A percentile compares a stretch with the other conserved stretches of the same genome.
Conservation (phyloP, 2,888 invertebrate species). For the Lasioglossum leucozonium region DNA sequence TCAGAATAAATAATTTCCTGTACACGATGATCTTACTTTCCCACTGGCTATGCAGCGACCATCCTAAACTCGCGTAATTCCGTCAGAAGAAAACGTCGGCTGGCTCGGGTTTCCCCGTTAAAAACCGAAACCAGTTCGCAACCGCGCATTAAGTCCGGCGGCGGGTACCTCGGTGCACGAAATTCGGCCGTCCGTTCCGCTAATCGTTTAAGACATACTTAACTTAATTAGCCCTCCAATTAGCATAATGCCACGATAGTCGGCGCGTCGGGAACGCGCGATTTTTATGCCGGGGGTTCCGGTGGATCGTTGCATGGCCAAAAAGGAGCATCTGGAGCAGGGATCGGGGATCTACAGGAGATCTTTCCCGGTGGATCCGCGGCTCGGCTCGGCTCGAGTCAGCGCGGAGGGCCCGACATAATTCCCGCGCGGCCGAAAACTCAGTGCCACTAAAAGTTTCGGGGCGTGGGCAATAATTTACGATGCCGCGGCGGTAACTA, state of each 20-base stretch:
- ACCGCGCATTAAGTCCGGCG: slow-evolving; percentile 1
- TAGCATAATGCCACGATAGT: slow-evolving; percentile 33
- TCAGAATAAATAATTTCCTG: too few species aligned
- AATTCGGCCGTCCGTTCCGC: slow-evolving; percentile 11
- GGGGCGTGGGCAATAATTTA: slow-evolving; percentile 83
- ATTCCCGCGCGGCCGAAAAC: slow-evolving; percentile 53
- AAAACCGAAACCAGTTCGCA: not conserved
- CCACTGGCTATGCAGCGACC: not conserved
- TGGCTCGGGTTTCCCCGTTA: not conserved
- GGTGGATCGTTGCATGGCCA: not conserved
- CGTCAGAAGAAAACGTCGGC: not conserved
- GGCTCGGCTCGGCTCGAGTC: too few species aligned
- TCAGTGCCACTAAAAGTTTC: slow-evolving; percentile 80
- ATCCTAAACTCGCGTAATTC: not conserved
- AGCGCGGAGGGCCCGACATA: slow-evolving; percentile 33
- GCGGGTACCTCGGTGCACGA: not conserved
- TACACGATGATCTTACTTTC: too few species aligned
- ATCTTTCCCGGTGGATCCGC: slow-evolving; percentile 15
- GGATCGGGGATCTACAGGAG: not conserved
- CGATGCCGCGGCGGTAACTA: slow-evolving; percentile 81
- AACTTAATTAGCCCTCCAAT: slow-evolving; percentile 40
- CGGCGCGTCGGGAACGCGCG: slow-evolving; percentile 1
- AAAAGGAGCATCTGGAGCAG: slow-evolving; percentile 1
- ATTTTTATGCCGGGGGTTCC: slow-evolving; percentile 33
- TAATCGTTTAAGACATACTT: slow-evolving; percentile 28